Percentiles rank a stretch among this genome's conserved stretches.
These are phyloP conservation scores for Bombus turneri DNA, from an alignment of 1,140 invertebrate genomes.

Conservation along the genomic window DNA sequence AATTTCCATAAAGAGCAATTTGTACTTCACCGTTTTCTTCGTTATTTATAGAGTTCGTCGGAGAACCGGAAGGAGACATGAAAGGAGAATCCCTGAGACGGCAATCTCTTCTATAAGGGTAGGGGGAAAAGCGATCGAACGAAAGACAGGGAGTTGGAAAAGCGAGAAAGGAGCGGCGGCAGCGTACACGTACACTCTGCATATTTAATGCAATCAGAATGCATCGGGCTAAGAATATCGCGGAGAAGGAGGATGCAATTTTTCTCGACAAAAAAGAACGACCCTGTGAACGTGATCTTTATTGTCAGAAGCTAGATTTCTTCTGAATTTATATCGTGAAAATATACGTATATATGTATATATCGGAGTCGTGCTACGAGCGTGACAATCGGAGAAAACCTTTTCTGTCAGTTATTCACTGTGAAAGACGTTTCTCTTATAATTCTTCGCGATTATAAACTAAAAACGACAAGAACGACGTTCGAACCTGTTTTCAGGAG, in stretches of 20 bases:
- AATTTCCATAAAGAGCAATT: conserved; percentile 51
- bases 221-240: conserved; percentile 58
- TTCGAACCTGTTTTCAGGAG: not conserved
- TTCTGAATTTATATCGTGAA: not conserved
- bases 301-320: conserved; percentile 23
- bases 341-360: not conserved
- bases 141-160: not conserved
- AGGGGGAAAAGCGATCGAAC: not conserved
- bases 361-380: not conserved
- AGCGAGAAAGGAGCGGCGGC: conserved; percentile 1
- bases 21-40: not conserved
- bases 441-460: not conserved
- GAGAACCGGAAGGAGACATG: not conserved
- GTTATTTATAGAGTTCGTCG: conserved; percentile 33
- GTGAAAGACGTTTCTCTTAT: not conserved
- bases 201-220: conserved; percentile 63
- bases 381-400: not conserved
- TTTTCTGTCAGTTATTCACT: not conserved
- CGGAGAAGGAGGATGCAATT: conserved; percentile 38
- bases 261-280: conserved; percentile 21
- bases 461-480: not conserved
- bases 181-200: conserved; percentile 42
- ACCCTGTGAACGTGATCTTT: conserved; percentile 26
- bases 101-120: not conserved
- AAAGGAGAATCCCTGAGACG: conserved; percentile 2